phyloP scores from a whole-genome alignment of 2,113 vertebrate species.

The Melospiza georgiana region DNA sequence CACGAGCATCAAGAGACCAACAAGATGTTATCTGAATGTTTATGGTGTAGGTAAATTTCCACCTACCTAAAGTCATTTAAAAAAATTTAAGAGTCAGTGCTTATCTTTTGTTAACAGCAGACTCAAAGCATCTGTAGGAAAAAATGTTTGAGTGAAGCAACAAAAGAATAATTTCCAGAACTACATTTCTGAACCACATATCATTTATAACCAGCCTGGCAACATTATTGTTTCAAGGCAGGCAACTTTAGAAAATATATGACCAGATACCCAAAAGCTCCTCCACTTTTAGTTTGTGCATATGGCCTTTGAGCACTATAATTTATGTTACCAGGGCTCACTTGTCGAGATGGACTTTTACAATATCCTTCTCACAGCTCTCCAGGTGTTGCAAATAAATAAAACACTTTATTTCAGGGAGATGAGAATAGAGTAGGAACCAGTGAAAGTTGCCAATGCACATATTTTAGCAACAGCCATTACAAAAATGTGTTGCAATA shows the following conservation, averaged over 20 bases:
- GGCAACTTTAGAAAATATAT: slow-evolving; percentile 30
- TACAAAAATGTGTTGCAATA: background rate
- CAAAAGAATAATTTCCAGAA: background rate
- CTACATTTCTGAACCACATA: background rate
- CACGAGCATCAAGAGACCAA: background rate
- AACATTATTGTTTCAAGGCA: slow-evolving; percentile 38
- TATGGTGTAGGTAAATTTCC: background rate
- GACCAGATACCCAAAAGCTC: slow-evolving; percentile 6
- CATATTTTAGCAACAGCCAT: background rate
- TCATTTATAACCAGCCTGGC: slow-evolving; percentile 15
- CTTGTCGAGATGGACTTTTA: slow-evolving; percentile 54
- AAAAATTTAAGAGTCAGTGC: background rate
- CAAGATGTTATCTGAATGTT: background rate
- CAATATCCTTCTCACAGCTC: slow-evolving; percentile 43
- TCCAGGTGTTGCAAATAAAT: slow-evolving; percentile 64
- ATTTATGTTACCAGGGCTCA: slow-evolving; percentile 45
- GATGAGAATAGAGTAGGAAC: background rate
- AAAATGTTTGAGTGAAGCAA: slow-evolving; percentile 1
- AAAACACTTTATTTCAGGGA: slow-evolving; percentile 52
- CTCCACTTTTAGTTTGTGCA: slow-evolving; percentile 43
- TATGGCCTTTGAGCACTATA: slow-evolving; percentile 2
- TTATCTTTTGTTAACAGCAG: background rate
- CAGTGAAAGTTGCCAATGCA: background rate
- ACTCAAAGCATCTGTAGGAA: background rate
- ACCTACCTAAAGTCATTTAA: background rate